Percentiles rank a stretch among this genome's conserved stretches.
Conservation (phyloP, 2,797 vertebrate species). For the Hippoglossus hippoglossus region DNA sequence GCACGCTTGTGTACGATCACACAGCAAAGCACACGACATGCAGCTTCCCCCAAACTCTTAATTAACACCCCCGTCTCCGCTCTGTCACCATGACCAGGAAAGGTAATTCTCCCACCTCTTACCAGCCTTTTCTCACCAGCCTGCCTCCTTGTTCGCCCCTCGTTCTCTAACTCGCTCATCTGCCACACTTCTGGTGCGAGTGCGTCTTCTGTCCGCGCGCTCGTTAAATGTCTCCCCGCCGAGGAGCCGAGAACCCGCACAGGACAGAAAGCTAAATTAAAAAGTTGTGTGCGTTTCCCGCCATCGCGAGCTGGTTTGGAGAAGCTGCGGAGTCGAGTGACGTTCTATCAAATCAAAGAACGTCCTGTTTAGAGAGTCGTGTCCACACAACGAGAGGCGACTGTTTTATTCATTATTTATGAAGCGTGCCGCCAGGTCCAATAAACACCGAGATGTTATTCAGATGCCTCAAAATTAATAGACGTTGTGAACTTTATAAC, state of each 20-base stretch:
- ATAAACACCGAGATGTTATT: slow-evolving; percentile 70
- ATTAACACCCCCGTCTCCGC: slow-evolving; percentile 56
- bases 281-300: slow-evolving; percentile 18
- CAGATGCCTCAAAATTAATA: slow-evolving; percentile 77
- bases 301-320: slow-evolving; percentile 23
- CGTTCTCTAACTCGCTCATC: slow-evolving; percentile 51
- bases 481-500: slow-evolving; percentile 76
- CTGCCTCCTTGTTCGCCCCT: slow-evolving; percentile 46
- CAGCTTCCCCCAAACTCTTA: slow-evolving; percentile 60
- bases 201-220: slow-evolving; percentile 3
- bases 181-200: slow-evolving; percentile 37
- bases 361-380: slow-evolving; percentile 48
- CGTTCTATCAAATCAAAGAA: slow-evolving; percentile 39
- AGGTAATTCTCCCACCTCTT: slow-evolving; percentile 32
- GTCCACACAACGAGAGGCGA: slow-evolving; percentile 8
- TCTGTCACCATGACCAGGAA: slow-evolving; percentile 30
- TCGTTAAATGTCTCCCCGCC: slow-evolving; percentile 51
- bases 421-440: slow-evolving; percentile 40
- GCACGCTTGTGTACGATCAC: not conserved
- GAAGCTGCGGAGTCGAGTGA: slow-evolving; percentile 36
- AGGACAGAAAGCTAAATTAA: slow-evolving; percentile 55
- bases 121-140: slow-evolving; percentile 36
- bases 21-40: slow-evolving; percentile 31
- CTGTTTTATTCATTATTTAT: slow-evolving; percentile 60
- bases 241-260: slow-evolving; percentile 19